Conservation (phyloP, 2,888 invertebrate genomes). For the Acanthosoma haemorrhoidale region DNA sequence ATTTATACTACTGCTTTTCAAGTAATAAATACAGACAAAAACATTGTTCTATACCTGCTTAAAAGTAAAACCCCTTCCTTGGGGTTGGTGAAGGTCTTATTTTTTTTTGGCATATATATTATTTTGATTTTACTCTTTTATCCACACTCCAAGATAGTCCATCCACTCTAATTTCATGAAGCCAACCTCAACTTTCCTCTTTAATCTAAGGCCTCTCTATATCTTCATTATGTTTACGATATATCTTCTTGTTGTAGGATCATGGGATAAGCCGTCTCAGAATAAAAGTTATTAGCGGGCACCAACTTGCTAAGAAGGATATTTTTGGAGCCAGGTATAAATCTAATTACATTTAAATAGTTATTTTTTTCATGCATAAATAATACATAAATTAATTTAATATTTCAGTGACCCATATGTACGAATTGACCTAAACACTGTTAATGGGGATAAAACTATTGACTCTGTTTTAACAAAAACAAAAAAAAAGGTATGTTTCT, state of each 20-base stretch:
- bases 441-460: slow-evolving; percentile 78
- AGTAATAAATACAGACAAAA: no score
- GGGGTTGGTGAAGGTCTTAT: no score
- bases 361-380: neutral
- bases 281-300: slow-evolving; percentile 78
- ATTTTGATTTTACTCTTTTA: no score
- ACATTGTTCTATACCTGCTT: no score
- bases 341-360: neutral
- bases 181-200: no score
- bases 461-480: slow-evolving; percentile 93
- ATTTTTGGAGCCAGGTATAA: slow-evolving; percentile 93
- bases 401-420: slow-evolving; percentile 91
- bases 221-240: no score
- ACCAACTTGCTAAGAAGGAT: slow-evolving; percentile 93
- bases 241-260: slow-evolving; percentile 3
- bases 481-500: slow-evolving; percentile 85
- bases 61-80: no score
- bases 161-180: no score
- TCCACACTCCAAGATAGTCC: no score
- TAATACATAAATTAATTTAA: slow-evolving; percentile 33
- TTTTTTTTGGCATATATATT: no score
- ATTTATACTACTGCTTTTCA: no score
- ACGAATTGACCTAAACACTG: slow-evolving; percentile 79
- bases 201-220: no score
- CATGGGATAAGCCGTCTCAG: slow-evolving; percentile 56